These are phyloP conservation scores for Paedocypris micromegethes DNA, from an alignment of 2,797 vertebrate genomes.

Conservation along the genomic window DNA sequence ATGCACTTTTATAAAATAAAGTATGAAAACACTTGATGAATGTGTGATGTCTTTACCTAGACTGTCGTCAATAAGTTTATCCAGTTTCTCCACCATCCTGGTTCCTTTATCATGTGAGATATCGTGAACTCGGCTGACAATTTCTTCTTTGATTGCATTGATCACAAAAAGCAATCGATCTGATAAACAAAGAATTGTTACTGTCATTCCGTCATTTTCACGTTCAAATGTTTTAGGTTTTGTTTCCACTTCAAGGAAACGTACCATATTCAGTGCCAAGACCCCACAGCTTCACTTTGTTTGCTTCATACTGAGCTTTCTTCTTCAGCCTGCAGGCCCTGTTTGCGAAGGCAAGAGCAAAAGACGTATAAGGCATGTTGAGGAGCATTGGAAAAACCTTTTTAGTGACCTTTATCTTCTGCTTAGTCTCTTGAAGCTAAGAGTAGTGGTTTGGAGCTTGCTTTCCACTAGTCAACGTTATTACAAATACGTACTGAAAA, in stretches of 20 bases:
- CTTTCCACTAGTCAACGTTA: no score
- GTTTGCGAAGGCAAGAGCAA: slow-evolving; percentile 39
- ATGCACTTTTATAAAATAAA: not conserved
- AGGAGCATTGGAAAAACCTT: no score
- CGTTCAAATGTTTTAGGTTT: slow-evolving; percentile 17
- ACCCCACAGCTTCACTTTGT: slow-evolving; percentile 99
- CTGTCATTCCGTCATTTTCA: not conserved
- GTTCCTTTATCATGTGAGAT: slow-evolving; percentile 80
- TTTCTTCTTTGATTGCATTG: slow-evolving; percentile 98
- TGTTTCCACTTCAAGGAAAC: slow-evolving; percentile 19
- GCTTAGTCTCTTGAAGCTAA: no score
- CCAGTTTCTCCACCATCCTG: slow-evolving; percentile 89
- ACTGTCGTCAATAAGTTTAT: slow-evolving; percentile 89
- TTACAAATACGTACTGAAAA: no score
- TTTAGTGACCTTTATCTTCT: no score
- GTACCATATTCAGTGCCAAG: slow-evolving; percentile 98
- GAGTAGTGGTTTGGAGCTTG: no score
- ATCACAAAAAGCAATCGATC: slow-evolving; percentile 97
- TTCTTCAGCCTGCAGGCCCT: slow-evolving; percentile 99
- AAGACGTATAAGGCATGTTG: slow-evolving; percentile 1
- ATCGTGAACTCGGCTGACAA: slow-evolving; percentile 86
- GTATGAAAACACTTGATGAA: no score
- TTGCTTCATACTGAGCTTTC: slow-evolving; percentile 99
- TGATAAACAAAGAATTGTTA: slow-evolving; percentile 53
- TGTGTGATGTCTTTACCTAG: slow-evolving; percentile 75